Conservation (phyloP, 2,888 invertebrate species). For the Macrosiphum euphorbiae region DNA sequence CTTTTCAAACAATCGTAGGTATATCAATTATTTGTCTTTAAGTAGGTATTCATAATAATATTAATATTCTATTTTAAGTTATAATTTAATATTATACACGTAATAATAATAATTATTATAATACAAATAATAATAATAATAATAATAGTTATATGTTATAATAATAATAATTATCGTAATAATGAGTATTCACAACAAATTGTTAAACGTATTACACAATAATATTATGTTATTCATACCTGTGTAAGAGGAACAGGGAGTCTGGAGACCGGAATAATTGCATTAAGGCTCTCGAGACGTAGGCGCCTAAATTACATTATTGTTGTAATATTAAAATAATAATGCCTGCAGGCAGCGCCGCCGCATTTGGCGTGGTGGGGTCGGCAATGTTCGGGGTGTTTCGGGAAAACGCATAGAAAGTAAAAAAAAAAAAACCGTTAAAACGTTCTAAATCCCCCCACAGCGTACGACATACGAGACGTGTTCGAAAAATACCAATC, state of each 20-base stretch:
- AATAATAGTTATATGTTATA: background rate
- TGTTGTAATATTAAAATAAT: background rate
- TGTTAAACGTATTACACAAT: background rate
- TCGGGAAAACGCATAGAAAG: background rate
- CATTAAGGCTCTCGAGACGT: background rate
- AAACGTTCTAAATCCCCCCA: background rate
- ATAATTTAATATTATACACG: background rate
- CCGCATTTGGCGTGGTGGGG: background rate
- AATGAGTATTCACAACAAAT: conserved; percentile 12
- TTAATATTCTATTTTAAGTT: conserved; percentile 10
- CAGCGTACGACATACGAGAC: background rate
- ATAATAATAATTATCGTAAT: background rate
- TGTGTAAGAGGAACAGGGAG: background rate
- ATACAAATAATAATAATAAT: conserved; percentile 6
- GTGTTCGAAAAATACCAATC: background rate
- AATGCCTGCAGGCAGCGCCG: background rate
- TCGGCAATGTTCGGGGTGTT: background rate
- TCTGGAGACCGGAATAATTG: conserved; percentile 16
- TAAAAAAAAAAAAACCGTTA: background rate
- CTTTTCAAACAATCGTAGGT: background rate
- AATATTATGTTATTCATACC: background rate
- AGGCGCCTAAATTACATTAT: conserved; percentile 21
- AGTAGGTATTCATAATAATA: background rate
- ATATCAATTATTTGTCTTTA: background rate
- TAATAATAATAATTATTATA: conserved; percentile 29